Evolutionary conservation across 2,797 vertebrate genomes (phyloP), one percentile per base, ranked within the genome.

Genomic region (Melanotaenia nigrans): DNA sequence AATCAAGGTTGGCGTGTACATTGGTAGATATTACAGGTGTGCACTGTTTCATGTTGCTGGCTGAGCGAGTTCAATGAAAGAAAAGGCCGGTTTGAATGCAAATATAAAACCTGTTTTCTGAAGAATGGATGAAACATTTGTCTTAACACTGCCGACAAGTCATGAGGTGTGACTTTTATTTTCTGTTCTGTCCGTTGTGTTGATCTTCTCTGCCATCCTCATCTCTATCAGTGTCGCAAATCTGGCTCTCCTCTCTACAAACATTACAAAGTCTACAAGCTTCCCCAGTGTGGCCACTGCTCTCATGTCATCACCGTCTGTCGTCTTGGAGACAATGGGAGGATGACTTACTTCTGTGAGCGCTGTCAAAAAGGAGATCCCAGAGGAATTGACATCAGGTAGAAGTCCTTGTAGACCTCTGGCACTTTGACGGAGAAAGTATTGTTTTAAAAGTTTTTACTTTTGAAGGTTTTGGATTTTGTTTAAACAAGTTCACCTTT

Each of bases 301-400:
- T 33, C 32, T 3, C 81, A 87, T 71, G 93, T 86, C 87, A 88
- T 98, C 90, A 96, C 94, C 0, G 93, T 94, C 70, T 98, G 97
- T 91, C 96, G 95, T 40, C 87, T 98, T 59, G 97, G 97, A 82
- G 95, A 97, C 73, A 91, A 94, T 20, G 89, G 90, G 80, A 95
- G 98, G 87, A 97, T 98, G 96, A 98, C 97, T 12, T 99, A 98
- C 90, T 97, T 98, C 91, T 99, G 97, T 70, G 86, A 93, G 63
- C 88, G 0, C 0, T 99, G 98, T 87, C 98, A 99, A 80, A 95
- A 89, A n/a, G 91, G 58, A 4, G 93, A 96, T 86, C 94, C 95
- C 65, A 88, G 92, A 47, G 75, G 91, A 65, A 71, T 95, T 72
- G 92, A 89, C 75, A 33, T 93, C 65, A 89, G 96, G 97, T 99